Percentiles rank a stretch among this genome's conserved stretches.
These are phyloP conservation scores for Andrena minutula DNA, from an alignment of 2,888 invertebrate genomes.

Conservation along the genomic window DNA sequence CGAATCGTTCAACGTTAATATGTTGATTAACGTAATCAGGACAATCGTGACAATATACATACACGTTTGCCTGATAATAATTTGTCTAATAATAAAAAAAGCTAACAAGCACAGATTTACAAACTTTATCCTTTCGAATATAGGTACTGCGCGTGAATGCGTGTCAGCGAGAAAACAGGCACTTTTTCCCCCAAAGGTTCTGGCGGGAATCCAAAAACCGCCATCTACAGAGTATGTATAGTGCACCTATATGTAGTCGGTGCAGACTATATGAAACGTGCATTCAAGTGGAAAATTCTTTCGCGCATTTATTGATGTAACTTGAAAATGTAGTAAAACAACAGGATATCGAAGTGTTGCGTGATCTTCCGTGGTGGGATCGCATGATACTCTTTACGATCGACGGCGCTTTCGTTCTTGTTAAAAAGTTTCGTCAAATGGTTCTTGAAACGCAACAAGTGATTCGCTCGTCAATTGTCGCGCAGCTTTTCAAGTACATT, in stretches of 20 bases:
- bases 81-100: background rate
- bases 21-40: no score
- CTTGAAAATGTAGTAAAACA: background rate
- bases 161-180: conserved; percentile 3
- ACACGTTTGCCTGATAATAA: background rate
- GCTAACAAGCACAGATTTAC: background rate
- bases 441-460: conserved; percentile 4
- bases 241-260: no score
- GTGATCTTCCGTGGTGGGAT: no score
- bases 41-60: no score
- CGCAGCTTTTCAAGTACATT: conserved; percentile 29
- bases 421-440: background rate
- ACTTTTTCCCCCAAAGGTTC: conserved; percentile 43
- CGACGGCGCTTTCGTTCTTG: background rate
- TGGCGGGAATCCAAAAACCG: conserved; percentile 34
- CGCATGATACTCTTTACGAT: no score
- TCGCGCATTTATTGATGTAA: background rate
- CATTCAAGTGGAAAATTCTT: no score
- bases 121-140: background rate
- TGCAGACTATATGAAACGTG: no score
- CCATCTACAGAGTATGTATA: conserved; percentile 35
- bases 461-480: conserved; percentile 6
- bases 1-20: background rate
- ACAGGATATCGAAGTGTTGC: background rate
- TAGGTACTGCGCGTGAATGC: no score